These are phyloP conservation scores for Prionailurus viverrinus DNA, from an alignment of 2,113 vertebrate genomes.

Conservation along the genomic window DNA sequence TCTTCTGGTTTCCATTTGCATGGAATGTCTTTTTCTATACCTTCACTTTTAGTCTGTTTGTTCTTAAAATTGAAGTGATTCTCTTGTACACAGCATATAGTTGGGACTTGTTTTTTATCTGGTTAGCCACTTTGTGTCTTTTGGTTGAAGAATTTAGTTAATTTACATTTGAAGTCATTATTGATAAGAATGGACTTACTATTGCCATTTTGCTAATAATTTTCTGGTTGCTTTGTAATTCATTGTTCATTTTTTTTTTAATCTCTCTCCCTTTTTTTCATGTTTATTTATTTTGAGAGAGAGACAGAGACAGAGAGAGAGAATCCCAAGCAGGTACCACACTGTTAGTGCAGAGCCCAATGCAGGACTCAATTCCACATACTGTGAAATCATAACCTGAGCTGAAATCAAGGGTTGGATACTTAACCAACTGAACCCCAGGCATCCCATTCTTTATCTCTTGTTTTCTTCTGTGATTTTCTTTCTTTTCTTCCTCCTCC, in stretches of 20 bases:
- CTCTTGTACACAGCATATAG: background rate
- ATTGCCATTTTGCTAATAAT: background rate
- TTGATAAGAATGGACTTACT: background rate
- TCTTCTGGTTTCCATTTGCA: background rate
- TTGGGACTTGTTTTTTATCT: background rate
- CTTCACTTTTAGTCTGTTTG: background rate
- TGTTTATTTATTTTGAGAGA: too few relatives aligned
- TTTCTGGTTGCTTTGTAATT: background rate
- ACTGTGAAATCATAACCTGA: too few relatives aligned
- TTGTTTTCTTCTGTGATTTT: background rate
- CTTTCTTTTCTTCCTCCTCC: background rate
- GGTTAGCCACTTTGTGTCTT: background rate
- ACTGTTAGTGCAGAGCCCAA: too few relatives aligned
- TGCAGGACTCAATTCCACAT: too few relatives aligned
- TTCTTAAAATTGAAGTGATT: background rate
- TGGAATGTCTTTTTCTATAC: background rate
- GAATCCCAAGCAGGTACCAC: too few relatives aligned
- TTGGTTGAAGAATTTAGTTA: conserved; percentile 14
- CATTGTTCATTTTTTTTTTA: background rate
- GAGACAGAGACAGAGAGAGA: too few relatives aligned
- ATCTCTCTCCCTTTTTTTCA: too few relatives aligned
- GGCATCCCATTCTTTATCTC: background rate
- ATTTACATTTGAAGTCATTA: background rate
- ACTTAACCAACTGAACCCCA: too few relatives aligned
- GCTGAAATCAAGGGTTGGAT: too few relatives aligned